Base-by-base conservation (phyloP, 2,113 vertebrate genomes). In the Eidolon helvum region DNA sequence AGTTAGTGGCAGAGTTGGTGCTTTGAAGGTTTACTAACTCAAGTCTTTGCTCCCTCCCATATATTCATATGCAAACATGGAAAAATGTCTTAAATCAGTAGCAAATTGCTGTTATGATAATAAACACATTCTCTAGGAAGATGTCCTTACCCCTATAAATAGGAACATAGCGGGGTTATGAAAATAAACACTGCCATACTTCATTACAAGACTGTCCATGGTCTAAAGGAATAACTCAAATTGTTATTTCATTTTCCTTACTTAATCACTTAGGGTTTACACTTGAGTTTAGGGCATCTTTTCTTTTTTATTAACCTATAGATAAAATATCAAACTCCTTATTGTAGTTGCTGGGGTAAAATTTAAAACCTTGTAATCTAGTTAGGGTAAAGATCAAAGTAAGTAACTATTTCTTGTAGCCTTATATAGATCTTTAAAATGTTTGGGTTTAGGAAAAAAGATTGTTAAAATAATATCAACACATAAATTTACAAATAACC, bases 401-500 rank as follows among this genome's bases (percentile, higher is more conserved):
- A 87, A 89, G 53, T 55, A 65, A 78, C 8, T 71, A 4, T 38
- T 89, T 53, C 66, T 14, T 30, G 33, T 82, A 59, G 59, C 2
- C 10, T 94, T 90, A 48, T 75, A 43, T 48, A 92, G 19, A 68
- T 9, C 35, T 45, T 69, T 82, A 89, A 86, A 87, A 90, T 75
- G 16, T 74, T 66, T 75, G 50, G 6, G 3, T 80, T 96, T 69
- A 75, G 28, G 30, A 38, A 79, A 63, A 95, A 66, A 86, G n/a
- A 78, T 12, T 33, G 57, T 72, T 55, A 65, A 80, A 89, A 78
- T 19, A 10, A 66, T 87, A 19, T 28, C 26, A 75, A 50, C 1
- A 24, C 28, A 50, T 35, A 48, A 95, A 66, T 88, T 89, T 90
- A 48, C 35, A 90, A 93, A 95, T 65, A 82, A 59, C 19, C 50